These are phyloP conservation scores for Hipposideros larvatus DNA, from an alignment of 2,797 vertebrate genomes.

Conservation along the genomic window DNA sequence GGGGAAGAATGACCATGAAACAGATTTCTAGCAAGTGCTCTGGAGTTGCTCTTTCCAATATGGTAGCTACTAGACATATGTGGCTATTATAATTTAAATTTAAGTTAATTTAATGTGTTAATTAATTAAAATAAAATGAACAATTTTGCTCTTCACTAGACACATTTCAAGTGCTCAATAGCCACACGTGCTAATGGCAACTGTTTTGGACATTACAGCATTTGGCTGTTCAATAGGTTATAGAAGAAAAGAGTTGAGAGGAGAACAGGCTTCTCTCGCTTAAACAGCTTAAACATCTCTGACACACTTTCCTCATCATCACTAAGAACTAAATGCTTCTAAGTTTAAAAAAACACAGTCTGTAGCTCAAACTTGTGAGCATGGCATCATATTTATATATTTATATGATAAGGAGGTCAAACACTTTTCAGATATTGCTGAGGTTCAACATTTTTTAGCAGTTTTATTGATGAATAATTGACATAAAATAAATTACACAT, in stretches of 20 bases:
- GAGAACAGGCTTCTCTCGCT: background rate
- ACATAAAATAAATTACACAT: background rate
- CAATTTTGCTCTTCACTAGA: background rate
- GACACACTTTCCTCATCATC: background rate
- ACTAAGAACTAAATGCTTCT: background rate
- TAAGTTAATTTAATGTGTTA: background rate
- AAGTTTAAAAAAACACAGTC: background rate
- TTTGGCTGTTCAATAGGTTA: background rate
- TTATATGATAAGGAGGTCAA: background rate
- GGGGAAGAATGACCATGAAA: background rate
- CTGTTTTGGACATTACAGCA: background rate
- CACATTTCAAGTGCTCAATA: background rate
- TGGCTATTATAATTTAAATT: background rate
- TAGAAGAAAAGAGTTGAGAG: background rate
- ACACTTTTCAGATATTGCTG: background rate
- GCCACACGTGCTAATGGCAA: background rate
- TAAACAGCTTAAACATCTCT: background rate
- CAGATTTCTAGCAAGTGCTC: background rate
- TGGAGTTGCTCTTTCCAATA: background rate
- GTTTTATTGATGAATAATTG: background rate
- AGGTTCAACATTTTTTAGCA: background rate
- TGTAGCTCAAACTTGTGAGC: background rate
- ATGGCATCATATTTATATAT: background rate
- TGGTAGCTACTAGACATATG: background rate
- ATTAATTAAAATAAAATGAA: background rate